Conservation (phyloP, 2,797 vertebrate species). For the Mycteria americana region DNA sequence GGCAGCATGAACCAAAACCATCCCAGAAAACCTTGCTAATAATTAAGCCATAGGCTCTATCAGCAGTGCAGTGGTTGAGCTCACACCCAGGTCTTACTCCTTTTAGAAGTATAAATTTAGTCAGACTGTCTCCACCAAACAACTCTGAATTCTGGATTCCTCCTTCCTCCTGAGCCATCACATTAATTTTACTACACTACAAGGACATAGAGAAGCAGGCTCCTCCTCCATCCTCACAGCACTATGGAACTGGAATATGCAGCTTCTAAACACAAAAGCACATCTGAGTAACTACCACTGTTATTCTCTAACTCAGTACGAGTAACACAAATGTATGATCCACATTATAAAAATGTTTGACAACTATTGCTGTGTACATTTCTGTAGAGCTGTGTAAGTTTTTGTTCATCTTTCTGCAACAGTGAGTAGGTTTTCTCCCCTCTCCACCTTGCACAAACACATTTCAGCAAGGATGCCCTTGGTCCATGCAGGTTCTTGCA, state of each 20-base stretch:
- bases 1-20: not conserved
- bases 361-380: not conserved
- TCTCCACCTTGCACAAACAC: not conserved
- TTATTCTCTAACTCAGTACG: not conserved
- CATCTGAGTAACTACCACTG: not conserved
- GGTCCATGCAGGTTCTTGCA: not conserved
- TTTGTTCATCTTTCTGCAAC: not conserved
- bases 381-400: not conserved
- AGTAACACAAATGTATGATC: not conserved
- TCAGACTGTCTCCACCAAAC: not conserved
- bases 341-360: not conserved
- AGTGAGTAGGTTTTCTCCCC: not conserved
- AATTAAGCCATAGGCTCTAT: not conserved
- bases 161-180: not conserved
- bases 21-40: conserved; percentile 10
- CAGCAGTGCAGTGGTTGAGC: not conserved
- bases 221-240: not conserved
- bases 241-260: not conserved
- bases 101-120: not conserved
- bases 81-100: conserved; percentile 6
- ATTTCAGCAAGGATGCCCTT: not conserved
- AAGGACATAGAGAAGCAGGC: not conserved
- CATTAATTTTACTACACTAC: not conserved
- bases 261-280: not conserved
- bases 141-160: not conserved